Base-by-base conservation (phyloP, 2,113 vertebrate genomes). In the Sterrhoptilus dennistouni region DNA sequence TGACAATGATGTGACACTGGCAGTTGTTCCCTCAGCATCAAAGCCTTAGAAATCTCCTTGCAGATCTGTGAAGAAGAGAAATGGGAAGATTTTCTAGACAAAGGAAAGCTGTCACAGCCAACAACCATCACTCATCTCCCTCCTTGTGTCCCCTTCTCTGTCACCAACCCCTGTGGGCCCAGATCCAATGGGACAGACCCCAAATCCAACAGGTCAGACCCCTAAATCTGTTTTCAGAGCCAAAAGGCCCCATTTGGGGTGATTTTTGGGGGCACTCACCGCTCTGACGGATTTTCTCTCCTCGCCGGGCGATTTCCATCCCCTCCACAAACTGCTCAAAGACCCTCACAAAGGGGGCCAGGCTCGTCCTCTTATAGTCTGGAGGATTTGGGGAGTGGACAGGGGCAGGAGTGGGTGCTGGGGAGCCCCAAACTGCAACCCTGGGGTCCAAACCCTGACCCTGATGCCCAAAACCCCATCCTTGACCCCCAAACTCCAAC, bases 321-420 rank as follows among this genome's bases (percentile, higher is more conserved):
- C 96, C 97, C 92, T 99, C 99, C 94, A 99, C 97, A 22, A 99
- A 99, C 60, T 96, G 97, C 96, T 99, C 99, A 3, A 99, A 99
- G 92, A 98, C 52, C 96, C 98, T 98, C 77, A 99, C 97, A 3
- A 99, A 99, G 28, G 98, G 98, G 2, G 97, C 99, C 92, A 99
- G 97, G 91, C 99, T 99, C 6, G 99, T 99, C 95, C 96, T 98
- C 98, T 98, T 99, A 92, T 99, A 99, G 97, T 99, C 99, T 99
- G 95, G 22, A 68, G 70, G 87, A 9, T 20, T 12, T 1, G 9
- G 36, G 52, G 53, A 3, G 42, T 50, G 77, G 59, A 38, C 25
- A 47, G 25, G 44, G 22, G 63, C 1, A 2, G 45, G n/a, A 29
- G 18, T 3, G 10, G 31, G 24, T 0, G 3, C 9, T 9, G 36